These are phyloP conservation scores for Lagria hirta DNA, from an alignment of 2,888 invertebrate genomes.

Conservation along the genomic window DNA sequence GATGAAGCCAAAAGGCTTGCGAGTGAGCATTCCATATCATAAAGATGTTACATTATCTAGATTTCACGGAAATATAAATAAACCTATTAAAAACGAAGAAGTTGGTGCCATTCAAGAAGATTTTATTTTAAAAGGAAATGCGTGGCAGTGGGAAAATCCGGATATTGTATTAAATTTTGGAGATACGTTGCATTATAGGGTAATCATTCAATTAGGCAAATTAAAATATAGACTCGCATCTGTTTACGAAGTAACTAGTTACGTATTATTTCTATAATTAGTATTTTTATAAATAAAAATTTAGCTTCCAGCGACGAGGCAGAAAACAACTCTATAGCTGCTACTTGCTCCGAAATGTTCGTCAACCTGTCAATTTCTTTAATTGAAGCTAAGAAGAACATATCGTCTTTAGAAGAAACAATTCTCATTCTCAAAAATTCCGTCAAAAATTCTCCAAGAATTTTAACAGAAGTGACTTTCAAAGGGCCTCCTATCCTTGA, in stretches of 20 bases:
- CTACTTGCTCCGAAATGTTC: too few species aligned
- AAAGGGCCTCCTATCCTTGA: too few species aligned
- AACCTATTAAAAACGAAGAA: neutral
- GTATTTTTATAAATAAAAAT: too few species aligned
- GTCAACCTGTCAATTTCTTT: too few species aligned
- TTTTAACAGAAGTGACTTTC: too few species aligned
- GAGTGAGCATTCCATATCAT: constrained; percentile 5
- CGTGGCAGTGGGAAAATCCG: neutral
- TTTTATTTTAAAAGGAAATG: neutral
- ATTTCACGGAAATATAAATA: constrained; percentile 1
- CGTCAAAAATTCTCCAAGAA: too few species aligned
- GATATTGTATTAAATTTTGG: neutral
- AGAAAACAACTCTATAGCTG: too few species aligned
- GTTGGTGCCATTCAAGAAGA: neutral
- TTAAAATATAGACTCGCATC: neutral
- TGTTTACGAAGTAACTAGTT: neutral
- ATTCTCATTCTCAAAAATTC: too few species aligned
- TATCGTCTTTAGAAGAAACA: too few species aligned
- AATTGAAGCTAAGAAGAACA: too few species aligned
- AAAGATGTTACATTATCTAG: neutral
- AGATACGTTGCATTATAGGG: neutral
- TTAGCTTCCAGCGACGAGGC: too few species aligned
- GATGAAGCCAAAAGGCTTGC: neutral
- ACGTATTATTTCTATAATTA: too few species aligned
- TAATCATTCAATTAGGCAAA: neutral